These are phyloP conservation scores for Prosapia bicincta DNA, from an alignment of 2,888 invertebrate species.

Conservation along the genomic window DNA sequence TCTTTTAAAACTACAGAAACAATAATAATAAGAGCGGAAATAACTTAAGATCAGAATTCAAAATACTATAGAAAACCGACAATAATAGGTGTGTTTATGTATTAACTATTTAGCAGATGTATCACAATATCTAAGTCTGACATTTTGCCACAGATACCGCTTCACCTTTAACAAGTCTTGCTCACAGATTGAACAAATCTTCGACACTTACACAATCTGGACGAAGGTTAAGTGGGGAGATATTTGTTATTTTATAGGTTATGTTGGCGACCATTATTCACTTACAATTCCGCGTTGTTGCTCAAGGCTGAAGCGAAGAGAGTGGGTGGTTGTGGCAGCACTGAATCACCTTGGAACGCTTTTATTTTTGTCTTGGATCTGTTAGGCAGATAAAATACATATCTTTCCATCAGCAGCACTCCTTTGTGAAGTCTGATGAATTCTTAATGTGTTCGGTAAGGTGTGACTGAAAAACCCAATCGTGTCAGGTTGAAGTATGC, in stretches of 20 bases:
- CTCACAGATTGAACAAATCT: not conserved
- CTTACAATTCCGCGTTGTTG: conserved; percentile 20
- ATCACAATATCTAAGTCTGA: too few relatives aligned
- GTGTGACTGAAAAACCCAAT: not conserved
- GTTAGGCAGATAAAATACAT: conserved; percentile 7
- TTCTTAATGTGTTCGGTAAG: not conserved
- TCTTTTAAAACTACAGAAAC: too few relatives aligned
- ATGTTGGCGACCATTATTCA: not conserved
- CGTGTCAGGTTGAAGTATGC: not conserved
- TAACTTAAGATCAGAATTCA: too few relatives aligned
- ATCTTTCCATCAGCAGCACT: not conserved
- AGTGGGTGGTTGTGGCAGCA: conserved; percentile 2
- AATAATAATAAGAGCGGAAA: too few relatives aligned
- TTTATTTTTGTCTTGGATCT: conserved; percentile 18
- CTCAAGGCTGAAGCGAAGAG: conserved; percentile 1
- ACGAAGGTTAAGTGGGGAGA: not conserved
- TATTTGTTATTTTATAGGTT: not conserved
- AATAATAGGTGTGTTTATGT: too few relatives aligned
- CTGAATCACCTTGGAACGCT: conserved; percentile 15
- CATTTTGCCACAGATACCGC: too few relatives aligned
- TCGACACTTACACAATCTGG: not conserved
- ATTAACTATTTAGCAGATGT: too few relatives aligned
- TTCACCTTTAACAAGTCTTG: too few relatives aligned
- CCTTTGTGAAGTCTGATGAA: not conserved
- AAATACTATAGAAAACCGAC: too few relatives aligned